These are phyloP conservation scores for Dione juno DNA, from an alignment of 2,888 invertebrate species.

Conservation along the genomic window DNA sequence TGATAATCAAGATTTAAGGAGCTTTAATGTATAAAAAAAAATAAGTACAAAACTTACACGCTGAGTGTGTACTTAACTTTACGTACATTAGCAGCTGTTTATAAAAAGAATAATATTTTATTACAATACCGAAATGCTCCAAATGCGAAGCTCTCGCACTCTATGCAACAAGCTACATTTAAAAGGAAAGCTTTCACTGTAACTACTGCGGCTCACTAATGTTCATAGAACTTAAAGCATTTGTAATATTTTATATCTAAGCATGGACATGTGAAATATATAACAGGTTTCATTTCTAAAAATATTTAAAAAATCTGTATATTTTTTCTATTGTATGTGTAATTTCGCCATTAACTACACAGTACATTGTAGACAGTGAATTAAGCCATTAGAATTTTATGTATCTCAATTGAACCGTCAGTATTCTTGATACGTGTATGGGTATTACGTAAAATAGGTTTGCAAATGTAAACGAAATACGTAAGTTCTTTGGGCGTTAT, in stretches of 20 bases:
- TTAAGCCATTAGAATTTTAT: slow-evolving; percentile 7
- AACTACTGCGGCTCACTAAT: neutral
- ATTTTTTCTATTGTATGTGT: neutral
- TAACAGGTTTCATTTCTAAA: neutral
- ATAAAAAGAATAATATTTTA: slow-evolving; percentile 3
- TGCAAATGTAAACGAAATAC: slow-evolving; percentile 24
- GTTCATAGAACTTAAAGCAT: neutral
- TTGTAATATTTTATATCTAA: neutral
- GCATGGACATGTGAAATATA: neutral
- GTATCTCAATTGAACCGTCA: slow-evolving; percentile 18
- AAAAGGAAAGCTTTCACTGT: slow-evolving; percentile 6
- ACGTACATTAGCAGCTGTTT: neutral
- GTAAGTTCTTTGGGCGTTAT: slow-evolving; percentile 23
- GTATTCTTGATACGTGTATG: slow-evolving; percentile 25
- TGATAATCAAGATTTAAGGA: neutral
- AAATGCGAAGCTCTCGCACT: slow-evolving; percentile 1
- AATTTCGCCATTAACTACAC: neutral
- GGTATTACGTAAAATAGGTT: slow-evolving; percentile 27
- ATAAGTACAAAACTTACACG: neutral
- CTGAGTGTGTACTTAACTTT: too few species aligned
- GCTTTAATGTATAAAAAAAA: neutral
- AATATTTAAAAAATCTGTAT: too few species aligned
- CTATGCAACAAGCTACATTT: neutral
- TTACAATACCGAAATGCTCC: slow-evolving; percentile 1
- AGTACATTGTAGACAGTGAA: neutral